These are phyloP conservation scores for Ladona fulva DNA, from an alignment of 1,140 invertebrate species.

Conservation along the genomic window DNA sequence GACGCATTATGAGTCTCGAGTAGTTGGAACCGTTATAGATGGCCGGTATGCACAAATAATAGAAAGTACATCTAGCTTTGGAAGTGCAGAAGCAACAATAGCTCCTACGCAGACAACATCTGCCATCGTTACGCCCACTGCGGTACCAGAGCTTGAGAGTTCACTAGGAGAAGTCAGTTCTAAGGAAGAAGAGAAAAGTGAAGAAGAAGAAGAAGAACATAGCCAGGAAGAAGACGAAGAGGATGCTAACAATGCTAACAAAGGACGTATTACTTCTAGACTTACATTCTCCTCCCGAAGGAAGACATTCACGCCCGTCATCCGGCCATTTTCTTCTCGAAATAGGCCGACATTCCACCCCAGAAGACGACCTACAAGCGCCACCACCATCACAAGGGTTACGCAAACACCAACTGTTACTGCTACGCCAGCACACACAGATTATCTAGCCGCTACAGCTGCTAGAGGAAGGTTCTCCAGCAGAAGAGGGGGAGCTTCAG, in stretches of 20 bases:
- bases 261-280: conserved; percentile 50
- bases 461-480: conserved; percentile 47
- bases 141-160: conserved; percentile 57
- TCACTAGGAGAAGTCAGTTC: conserved; percentile 52
- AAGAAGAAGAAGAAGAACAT: conserved; percentile 39
- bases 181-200: conserved; percentile 35
- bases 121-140: conserved; percentile 37
- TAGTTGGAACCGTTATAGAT: conserved; percentile 62
- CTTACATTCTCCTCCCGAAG: conserved; percentile 59
- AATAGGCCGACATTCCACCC: conserved; percentile 69
- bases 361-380: conserved; percentile 60
- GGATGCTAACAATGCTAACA: conserved; percentile 39
- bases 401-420: conserved; percentile 77
- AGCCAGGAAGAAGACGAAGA: conserved; percentile 38
- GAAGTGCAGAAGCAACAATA: conserved; percentile 32
- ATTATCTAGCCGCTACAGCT: not conserved
- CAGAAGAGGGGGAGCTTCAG: conserved; percentile 40
- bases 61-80: conserved; percentile 60
- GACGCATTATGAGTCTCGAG: conserved; percentile 60
- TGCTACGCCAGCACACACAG: conserved; percentile 54
- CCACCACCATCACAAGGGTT: conserved; percentile 68
- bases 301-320: conserved; percentile 66
- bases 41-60: conserved; percentile 66
- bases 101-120: conserved; percentile 30
- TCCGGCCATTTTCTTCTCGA: conserved; percentile 69